These are phyloP conservation scores for Psittacula derbiana DNA, from an alignment of 2,797 vertebrate genomes.

Conservation along the genomic window DNA sequence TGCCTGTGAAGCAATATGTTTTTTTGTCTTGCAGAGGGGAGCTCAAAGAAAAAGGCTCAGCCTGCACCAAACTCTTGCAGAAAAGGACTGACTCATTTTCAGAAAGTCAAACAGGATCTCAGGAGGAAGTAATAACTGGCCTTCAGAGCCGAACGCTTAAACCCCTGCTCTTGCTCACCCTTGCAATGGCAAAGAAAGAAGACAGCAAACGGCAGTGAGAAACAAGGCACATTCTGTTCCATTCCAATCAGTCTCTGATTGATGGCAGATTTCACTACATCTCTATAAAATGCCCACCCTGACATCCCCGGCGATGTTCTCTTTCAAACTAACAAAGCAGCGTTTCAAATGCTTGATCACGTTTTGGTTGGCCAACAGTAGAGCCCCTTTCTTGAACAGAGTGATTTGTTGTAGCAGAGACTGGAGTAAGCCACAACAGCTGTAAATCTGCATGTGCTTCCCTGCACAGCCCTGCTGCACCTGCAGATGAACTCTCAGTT, in stretches of 20 bases:
- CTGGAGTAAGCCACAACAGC: conserved; percentile 23
- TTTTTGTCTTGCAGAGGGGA: conserved; percentile 21
- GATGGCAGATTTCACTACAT: conserved; percentile 38
- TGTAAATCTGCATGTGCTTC: conserved; percentile 61
- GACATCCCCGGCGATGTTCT: neutral
- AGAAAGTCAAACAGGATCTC: conserved; percentile 38
- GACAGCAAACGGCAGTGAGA: neutral
- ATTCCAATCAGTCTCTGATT: conserved; percentile 4
- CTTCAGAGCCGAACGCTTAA: neutral
- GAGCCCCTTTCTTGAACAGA: conserved; percentile 41
- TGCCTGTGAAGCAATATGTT: conserved; percentile 43
- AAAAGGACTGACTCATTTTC: conserved; percentile 55
- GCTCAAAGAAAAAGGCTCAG: conserved; percentile 31
- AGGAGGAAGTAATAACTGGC: conserved; percentile 57
- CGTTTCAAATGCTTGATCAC: conserved; percentile 22
- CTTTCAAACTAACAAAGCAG: conserved; percentile 49
- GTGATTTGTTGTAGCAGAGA: conserved; percentile 44
- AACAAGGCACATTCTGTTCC: conserved; percentile 26
- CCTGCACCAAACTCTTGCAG: conserved; percentile 26
- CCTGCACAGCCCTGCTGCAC: conserved; percentile 41
- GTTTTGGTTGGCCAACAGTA: conserved; percentile 1
- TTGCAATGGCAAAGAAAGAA: neutral
- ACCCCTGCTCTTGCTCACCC: conserved; percentile 4
- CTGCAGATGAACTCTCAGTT: conserved; percentile 63
- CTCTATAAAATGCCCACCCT: neutral